phyloP scores from a whole-genome alignment of 2,113 vertebrate genomes.

The Dasyornis broadbenti region DNA sequence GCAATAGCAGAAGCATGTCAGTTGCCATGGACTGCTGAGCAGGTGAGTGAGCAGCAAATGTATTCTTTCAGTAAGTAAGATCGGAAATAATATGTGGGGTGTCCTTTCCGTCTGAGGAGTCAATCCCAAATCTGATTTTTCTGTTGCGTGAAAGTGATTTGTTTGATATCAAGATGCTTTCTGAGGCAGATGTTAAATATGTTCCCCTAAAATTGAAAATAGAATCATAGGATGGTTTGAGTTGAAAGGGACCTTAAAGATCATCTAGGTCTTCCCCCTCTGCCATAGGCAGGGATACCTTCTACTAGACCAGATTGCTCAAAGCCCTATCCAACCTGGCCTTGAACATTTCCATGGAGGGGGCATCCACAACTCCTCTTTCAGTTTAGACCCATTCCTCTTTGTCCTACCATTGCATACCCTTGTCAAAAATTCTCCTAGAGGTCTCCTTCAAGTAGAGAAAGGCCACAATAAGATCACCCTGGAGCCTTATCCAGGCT shows the following conservation, averaged over 20 bases:
- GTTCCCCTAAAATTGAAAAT: background rate
- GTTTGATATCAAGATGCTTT: background rate
- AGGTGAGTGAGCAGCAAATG: constrained; percentile 71
- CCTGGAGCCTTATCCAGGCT: background rate
- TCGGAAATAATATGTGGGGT: background rate
- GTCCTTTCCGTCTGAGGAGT: background rate
- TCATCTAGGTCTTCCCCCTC: background rate
- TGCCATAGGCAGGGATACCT: background rate
- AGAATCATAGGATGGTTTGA: background rate
- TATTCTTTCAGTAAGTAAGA: background rate
- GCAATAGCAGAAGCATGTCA: constrained; percentile 88
- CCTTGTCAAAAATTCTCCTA: background rate
- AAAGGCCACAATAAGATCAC: background rate
- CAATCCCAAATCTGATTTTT: background rate
- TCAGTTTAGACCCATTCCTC: background rate
- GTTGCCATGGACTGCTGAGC: constrained; percentile 94
- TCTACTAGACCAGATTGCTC: background rate
- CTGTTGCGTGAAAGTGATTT: background rate
- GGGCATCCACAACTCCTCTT: background rate
- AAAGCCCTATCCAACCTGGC: background rate
- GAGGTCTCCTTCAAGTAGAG: background rate
- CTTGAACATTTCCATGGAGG: background rate
- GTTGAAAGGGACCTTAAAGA: background rate
- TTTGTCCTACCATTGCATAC: background rate
- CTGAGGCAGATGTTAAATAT: background rate